phyloP scores from a whole-genome alignment of 2,888 invertebrate species.

The Gisinianus flammeolus region DNA sequence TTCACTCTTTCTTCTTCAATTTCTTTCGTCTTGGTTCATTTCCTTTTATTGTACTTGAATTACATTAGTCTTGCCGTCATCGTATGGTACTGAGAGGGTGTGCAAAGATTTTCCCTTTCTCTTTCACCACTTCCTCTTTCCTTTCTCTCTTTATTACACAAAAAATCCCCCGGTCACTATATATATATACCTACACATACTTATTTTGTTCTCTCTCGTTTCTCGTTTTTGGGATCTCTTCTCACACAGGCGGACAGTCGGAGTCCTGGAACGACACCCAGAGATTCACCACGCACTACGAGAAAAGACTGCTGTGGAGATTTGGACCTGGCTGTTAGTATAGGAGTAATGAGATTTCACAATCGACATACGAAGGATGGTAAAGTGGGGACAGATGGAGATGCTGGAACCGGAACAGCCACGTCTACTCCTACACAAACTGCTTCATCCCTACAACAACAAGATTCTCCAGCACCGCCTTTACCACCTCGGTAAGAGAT shows the following conservation, averaged over 20 bases:
- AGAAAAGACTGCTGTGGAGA: slow-evolving; percentile 28
- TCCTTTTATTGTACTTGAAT: not conserved
- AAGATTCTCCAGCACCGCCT: too few relatives aligned
- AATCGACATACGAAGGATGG: too few relatives aligned
- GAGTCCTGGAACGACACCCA: slow-evolving; percentile 68
- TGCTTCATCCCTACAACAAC: too few relatives aligned
- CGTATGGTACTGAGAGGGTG: not conserved
- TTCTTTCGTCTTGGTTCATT: slow-evolving; percentile 1
- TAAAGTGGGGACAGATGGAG: slow-evolving; percentile 12
- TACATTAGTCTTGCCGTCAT: not conserved
- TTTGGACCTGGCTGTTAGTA: slow-evolving; percentile 27
- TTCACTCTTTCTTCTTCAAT: not conserved
- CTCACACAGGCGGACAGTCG: slow-evolving; percentile 64
- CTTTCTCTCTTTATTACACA: too few relatives aligned
- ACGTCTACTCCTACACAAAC: too few relatives aligned
- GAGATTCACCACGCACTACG: slow-evolving; percentile 62
- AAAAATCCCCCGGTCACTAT: too few relatives aligned
- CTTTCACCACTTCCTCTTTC: not conserved
- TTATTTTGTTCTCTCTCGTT: not conserved
- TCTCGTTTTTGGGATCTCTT: too few relatives aligned
- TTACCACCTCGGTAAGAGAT: not conserved
- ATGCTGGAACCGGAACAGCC: too few relatives aligned
- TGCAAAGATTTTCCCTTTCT: not conserved
- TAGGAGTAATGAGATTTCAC: not conserved
- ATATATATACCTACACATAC: not conserved